These are phyloP conservation scores for Muricea muricata DNA, from an alignment of 92 coral and sea anemone genomes.

Conservation along the genomic window DNA sequence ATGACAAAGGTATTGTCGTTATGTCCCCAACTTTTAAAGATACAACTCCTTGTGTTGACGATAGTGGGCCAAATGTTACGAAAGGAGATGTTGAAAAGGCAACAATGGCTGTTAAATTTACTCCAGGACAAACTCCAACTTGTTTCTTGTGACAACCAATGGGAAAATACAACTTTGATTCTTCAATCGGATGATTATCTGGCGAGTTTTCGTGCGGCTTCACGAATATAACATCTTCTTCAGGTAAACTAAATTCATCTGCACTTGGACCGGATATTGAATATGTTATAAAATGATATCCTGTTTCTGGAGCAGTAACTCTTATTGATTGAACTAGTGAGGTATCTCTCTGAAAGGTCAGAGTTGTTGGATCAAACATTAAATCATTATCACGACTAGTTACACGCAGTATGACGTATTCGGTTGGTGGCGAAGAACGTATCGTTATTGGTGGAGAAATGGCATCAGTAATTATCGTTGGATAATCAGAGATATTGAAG, in stretches of 20 bases:
- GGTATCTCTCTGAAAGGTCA: constrained; percentile 35
- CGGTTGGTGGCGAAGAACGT: constrained; percentile 58
- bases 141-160: constrained; percentile 62
- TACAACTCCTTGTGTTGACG: constrained; percentile 64
- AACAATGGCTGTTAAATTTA: constrained; percentile 28
- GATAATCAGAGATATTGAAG: constrained; percentile 59
- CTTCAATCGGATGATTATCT: constrained; percentile 9
- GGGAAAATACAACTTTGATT: constrained; percentile 19
- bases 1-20: constrained; percentile 59
- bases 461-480: constrained; percentile 38
- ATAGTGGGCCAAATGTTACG: constrained; percentile 25
- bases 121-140: constrained; percentile 48
- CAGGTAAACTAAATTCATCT: constrained; percentile 39
- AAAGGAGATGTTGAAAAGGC: constrained; percentile 67
- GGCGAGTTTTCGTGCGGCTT: constrained; percentile 16
- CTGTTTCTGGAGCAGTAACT: constrained; percentile 58
- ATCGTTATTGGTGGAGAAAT: constrained; percentile 53
- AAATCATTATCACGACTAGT: constrained; percentile 45
- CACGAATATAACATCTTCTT: constrained; percentile 61
- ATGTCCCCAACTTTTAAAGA: constrained; percentile 25
- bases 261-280: constrained; percentile 67
- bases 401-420: constrained; percentile 49
- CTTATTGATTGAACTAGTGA: constrained; percentile 27
- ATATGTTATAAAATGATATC: constrained; percentile 65
- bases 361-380: constrained; percentile 45